Evolutionary conservation across 2,888 invertebrate species (phyloP).

Genomic region (Andrena hattorfiana): DNA sequence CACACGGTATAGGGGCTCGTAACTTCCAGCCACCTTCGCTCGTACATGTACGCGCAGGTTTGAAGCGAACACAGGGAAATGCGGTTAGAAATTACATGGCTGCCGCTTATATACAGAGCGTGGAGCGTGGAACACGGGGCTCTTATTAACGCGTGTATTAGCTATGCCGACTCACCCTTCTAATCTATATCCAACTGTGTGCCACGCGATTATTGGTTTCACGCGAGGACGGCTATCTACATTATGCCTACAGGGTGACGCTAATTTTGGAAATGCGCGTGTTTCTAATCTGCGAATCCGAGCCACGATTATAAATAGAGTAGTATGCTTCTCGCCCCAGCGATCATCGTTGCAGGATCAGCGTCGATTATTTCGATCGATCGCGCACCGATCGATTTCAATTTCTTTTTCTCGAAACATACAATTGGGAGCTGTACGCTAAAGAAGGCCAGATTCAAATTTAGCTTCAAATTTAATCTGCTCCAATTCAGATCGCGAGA

Average conservation of each 20-base stretch:
- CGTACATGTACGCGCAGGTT: conserved; percentile 69
- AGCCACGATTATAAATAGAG: conserved; percentile 60
- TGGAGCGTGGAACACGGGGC: conserved; percentile 73
- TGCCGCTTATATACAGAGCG: conserved; percentile 75
- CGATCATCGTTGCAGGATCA: neutral
- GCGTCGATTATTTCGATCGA: conserved; percentile 20
- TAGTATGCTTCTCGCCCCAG: neutral
- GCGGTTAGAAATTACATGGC: conserved; percentile 81
- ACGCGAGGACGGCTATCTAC: conserved; percentile 80
- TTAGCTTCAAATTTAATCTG: neutral
- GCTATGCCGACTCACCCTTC: conserved; percentile 81
- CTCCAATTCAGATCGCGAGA: neutral
- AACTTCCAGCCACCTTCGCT: conserved; percentile 72
- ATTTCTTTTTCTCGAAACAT: neutral
- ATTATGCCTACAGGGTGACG: conserved; percentile 77
- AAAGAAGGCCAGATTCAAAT: no score
- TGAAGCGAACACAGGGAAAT: conserved; percentile 77
- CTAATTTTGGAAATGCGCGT: conserved; percentile 70
- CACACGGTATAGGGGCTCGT: conserved; percentile 69
- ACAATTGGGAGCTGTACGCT: no score
- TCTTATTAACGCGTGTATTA: conserved; percentile 83
- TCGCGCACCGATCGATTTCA: neutral
- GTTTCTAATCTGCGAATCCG: conserved; percentile 66
- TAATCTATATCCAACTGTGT: conserved; percentile 80
- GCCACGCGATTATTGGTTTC: conserved; percentile 82